A percentile compares a stretch with the other conserved stretches of the same genome.
Evolutionary conservation across 2,888 invertebrate species (phyloP).

Genomic region (Cosmorhoe ocellata): DNA sequence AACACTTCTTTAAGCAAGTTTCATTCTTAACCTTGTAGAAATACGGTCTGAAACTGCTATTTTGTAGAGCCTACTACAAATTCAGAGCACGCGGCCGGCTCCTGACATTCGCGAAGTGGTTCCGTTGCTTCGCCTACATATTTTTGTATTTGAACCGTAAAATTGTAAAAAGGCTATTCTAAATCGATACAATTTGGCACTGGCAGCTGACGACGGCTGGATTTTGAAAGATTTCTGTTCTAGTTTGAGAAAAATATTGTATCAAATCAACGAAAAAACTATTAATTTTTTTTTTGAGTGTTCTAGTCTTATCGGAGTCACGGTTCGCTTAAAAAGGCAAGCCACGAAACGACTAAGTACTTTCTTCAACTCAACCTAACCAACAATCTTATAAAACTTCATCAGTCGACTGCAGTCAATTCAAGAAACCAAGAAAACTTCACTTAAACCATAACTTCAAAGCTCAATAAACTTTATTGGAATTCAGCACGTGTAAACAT

Average conservation of each 20-base stretch:
- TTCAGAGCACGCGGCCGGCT: slow-evolving; percentile 39
- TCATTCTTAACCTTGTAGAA: slow-evolving; percentile 6
- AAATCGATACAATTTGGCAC: slow-evolving; percentile 15
- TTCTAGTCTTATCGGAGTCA: no score
- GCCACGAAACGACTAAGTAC: no score
- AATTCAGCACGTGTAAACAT: slow-evolving; percentile 18
- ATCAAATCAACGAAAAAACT: not conserved
- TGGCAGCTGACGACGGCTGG: not conserved
- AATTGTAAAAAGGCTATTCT: slow-evolving; percentile 42
- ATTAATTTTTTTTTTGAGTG: no score
- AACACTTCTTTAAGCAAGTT: slow-evolving; percentile 5
- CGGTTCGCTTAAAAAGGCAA: no score
- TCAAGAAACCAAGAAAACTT: not conserved
- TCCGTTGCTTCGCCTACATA: slow-evolving; percentile 32
- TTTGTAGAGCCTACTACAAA: slow-evolving; percentile 27
- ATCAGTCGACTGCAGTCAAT: not conserved
- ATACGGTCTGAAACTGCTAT: slow-evolving; percentile 14
- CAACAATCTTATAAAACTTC: not conserved
- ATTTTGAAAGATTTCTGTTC: slow-evolving; percentile 1
- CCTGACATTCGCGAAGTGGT: slow-evolving; percentile 38
- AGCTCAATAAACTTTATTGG: slow-evolving; percentile 21
- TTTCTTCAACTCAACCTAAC: no score
- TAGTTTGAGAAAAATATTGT: not conserved
- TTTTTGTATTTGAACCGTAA: slow-evolving; percentile 43
- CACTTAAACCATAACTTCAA: not conserved